Conservation (phyloP, 2,888 invertebrate species). For the Latrodectus elegans region DNA sequence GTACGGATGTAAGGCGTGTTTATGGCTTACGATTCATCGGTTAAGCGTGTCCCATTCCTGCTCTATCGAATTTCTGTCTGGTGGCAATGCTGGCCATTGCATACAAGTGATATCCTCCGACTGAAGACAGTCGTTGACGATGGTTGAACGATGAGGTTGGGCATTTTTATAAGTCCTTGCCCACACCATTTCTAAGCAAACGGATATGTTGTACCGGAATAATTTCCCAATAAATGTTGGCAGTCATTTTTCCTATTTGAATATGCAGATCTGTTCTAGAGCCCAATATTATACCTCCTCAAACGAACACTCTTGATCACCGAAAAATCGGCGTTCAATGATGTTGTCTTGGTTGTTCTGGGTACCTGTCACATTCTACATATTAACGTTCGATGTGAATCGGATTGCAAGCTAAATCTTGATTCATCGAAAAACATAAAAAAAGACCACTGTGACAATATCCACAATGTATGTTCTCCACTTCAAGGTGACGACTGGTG, state of each 20-base stretch:
- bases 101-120: constrained; percentile 22
- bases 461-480: not conserved
- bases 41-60: constrained; percentile 12
- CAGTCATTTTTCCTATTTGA: constrained; percentile 6
- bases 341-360: no score
- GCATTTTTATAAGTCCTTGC: constrained; percentile 8
- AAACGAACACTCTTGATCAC: not conserved
- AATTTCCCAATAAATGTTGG: constrained; percentile 13
- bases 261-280: constrained; percentile 9
- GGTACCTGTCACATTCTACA: no score
- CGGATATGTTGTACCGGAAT: constrained; percentile 15
- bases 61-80: constrained; percentile 19
- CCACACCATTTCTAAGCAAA: not conserved
- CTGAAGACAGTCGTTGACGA: constrained; percentile 22
- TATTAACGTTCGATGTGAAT: not conserved
- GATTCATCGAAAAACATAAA: not conserved
- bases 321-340: not conserved
- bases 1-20: not conserved
- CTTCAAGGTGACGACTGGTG: not conserved
- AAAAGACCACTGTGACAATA: not conserved
- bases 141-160: constrained; percentile 1
- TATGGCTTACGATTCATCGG: constrained; percentile 4
- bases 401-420: constrained; percentile 7
- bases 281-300: constrained; percentile 6
- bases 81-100: constrained; percentile 24